Conservation (phyloP, 2,797 vertebrate species). For the Setipinna tenuifilis region DNA sequence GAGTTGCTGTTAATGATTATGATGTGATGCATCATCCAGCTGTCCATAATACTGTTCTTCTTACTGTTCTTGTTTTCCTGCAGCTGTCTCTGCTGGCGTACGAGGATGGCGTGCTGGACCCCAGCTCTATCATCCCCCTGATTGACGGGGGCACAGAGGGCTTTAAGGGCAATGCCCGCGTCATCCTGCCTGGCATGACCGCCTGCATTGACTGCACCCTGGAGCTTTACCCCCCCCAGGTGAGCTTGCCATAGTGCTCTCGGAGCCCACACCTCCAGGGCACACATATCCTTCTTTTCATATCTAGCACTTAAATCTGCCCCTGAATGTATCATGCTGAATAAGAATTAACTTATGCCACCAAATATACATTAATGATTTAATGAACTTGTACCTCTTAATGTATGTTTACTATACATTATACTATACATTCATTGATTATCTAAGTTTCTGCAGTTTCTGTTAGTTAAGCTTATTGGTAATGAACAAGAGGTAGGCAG, state of each 20-base stretch:
- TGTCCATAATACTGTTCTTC: conserved; percentile 14
- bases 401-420: no score
- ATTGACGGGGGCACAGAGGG: conserved; percentile 97
- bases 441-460: no score
- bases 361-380: neutral
- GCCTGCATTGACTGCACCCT: conserved; percentile 95
- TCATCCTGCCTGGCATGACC: conserved; percentile 95
- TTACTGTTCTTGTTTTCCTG: neutral
- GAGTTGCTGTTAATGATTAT: no score
- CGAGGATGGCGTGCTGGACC: conserved; percentile 89
- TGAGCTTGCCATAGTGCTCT: conserved; percentile 53
- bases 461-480: no score
- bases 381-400: neutral
- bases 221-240: conserved; percentile 96
- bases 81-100: conserved; percentile 94
- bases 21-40: neutral
- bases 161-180: conserved; percentile 94
- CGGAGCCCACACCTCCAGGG: neutral
- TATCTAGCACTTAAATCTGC: neutral
- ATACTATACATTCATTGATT: no score
- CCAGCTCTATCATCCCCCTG: conserved; percentile 92
- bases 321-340: neutral
- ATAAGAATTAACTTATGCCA: neutral
- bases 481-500: no score
- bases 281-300: neutral